phyloP scores from a whole-genome alignment of 1,140 invertebrate genomes.

The Psix sp. region DNA sequence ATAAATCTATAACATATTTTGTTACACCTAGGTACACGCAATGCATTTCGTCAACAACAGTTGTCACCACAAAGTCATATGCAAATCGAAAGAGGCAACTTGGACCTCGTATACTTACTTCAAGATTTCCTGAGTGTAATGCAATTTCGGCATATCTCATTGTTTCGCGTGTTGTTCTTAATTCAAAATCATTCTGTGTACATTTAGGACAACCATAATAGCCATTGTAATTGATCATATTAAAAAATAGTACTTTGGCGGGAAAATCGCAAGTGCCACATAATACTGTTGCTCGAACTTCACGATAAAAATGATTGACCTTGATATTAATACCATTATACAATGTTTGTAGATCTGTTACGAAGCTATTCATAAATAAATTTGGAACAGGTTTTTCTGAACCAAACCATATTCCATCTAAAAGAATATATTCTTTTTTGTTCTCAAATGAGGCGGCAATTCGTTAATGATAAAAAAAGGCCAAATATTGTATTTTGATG shows the following conservation, averaged over 20 bases:
- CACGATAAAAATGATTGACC: not conserved
- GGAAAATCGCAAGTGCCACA: conserved; percentile 20
- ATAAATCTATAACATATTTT: conserved; percentile 17
- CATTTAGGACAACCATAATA: too few species aligned
- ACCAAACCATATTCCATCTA: conserved; percentile 6
- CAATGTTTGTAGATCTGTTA: not conserved
- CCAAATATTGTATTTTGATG: too few species aligned
- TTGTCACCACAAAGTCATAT: conserved; percentile 17
- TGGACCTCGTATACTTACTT: conserved; percentile 7
- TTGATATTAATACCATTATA: not conserved
- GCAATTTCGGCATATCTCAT: conserved; percentile 8
- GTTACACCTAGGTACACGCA: conserved; percentile 26
- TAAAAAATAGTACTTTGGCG: conserved; percentile 17
- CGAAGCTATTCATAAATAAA: conserved; percentile 6
- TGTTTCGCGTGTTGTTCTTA: conserved; percentile 4
- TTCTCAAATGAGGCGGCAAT: not conserved
- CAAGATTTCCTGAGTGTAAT: conserved; percentile 23
- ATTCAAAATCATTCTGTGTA: not conserved
- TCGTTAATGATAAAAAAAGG: too few species aligned
- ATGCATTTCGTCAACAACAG: conserved; percentile 41
- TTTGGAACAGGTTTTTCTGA: not conserved
- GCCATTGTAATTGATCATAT: conserved; percentile 24
- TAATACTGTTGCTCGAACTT: not conserved
- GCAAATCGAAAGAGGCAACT: not conserved
- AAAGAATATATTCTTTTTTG: conserved; percentile 2